A percentile compares a stretch with the other conserved stretches of the same genome.
Evolutionary conservation across 2,797 vertebrate species (phyloP).

Genomic region (Carduelis carduelis): DNA sequence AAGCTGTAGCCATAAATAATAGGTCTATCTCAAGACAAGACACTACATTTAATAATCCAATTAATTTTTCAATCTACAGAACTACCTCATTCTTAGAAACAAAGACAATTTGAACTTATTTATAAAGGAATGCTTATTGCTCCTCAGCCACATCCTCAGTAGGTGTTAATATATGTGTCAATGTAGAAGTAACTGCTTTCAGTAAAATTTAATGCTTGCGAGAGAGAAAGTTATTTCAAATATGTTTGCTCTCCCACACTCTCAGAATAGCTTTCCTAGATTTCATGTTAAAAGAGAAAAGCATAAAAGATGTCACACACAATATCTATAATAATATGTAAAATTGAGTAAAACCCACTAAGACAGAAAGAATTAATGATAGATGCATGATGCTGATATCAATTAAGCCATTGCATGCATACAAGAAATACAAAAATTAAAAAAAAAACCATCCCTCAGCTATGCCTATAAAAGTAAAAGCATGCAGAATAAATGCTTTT

Average conservation of each 20-base stretch:
- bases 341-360: background rate
- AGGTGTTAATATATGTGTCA: background rate
- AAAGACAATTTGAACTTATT: background rate
- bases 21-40: background rate
- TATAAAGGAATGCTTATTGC: background rate
- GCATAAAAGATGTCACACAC: background rate
- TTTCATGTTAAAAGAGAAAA: background rate
- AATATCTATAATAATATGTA: background rate
- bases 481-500: background rate
- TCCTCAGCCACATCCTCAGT: background rate
- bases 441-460: rapidly evolving
- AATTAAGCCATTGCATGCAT: background rate
- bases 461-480: background rate
- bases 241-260: background rate
- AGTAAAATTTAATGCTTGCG: background rate
- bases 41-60: background rate
- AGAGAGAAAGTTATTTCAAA: background rate
- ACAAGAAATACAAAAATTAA: background rate
- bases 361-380: background rate
- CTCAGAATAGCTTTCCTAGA: background rate
- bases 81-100: background rate
- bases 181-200: background rate
- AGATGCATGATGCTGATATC: background rate
- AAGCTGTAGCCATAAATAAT: background rate
- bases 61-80: background rate